Conservation (phyloP, 2,113 vertebrate species). For the Bubo blakistoni region DNA sequence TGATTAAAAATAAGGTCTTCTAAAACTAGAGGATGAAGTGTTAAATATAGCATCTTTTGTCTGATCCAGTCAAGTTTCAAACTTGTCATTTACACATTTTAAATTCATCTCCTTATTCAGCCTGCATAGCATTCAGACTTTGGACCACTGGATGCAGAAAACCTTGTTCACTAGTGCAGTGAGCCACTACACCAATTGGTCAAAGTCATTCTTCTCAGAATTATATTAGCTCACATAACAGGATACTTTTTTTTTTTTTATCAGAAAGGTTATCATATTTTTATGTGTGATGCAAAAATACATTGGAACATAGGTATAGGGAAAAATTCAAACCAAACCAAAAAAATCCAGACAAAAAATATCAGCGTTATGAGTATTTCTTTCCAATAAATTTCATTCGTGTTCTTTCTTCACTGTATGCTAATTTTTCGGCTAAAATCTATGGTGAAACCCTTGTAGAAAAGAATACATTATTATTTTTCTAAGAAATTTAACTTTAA, state of each 20-base stretch:
- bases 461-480: background rate
- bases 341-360: background rate
- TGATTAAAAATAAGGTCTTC: slow-evolving; percentile 43
- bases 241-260: slow-evolving; percentile 3
- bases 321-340: background rate
- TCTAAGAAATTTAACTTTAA: background rate
- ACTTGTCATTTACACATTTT: slow-evolving; percentile 63
- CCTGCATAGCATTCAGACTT: slow-evolving; percentile 46
- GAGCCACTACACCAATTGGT: slow-evolving; percentile 55
- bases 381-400: background rate
- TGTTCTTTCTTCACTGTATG: background rate
- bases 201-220: slow-evolving; percentile 61
- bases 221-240: slow-evolving; percentile 51
- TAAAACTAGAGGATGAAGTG: slow-evolving; percentile 53
- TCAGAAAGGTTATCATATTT: slow-evolving; percentile 21
- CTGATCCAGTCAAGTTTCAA: slow-evolving; percentile 51
- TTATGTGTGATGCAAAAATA: background rate
- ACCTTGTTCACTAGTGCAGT: slow-evolving; percentile 61
- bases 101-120: slow-evolving; percentile 66
- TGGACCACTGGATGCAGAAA: slow-evolving; percentile 61
- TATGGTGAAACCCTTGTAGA: background rate
- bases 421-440: slow-evolving; percentile 6
- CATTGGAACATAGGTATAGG: background rate
- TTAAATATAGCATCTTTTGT: slow-evolving; percentile 53
- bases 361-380: background rate